Evolutionary conservation across 2,797 vertebrate species (phyloP).

Genomic region (Chanos chanos): DNA sequence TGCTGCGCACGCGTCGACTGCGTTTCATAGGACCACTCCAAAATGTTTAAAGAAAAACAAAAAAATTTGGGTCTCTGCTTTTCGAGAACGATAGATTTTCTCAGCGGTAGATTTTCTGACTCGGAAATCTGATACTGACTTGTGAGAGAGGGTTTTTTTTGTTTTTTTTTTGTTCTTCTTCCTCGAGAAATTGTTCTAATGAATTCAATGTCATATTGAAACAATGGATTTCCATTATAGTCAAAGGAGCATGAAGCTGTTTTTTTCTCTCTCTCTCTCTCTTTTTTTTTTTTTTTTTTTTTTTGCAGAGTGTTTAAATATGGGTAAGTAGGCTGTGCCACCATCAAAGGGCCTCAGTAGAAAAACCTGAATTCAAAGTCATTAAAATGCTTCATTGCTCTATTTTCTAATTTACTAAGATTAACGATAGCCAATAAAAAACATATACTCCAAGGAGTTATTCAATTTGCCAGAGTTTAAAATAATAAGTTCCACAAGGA

Average conservation of each 20-base stretch:
- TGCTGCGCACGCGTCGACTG: too few species aligned
- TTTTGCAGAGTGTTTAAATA: slow-evolving; percentile 45
- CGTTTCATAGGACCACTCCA: too few species aligned
- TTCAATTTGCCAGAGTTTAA: slow-evolving; percentile 63
- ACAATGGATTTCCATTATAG: slow-evolving; percentile 41
- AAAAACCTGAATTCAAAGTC: slow-evolving; percentile 60
- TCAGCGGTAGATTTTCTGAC: too few species aligned
- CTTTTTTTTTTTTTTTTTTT: too few species aligned
- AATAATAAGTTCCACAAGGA: slow-evolving; percentile 54
- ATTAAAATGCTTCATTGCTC: slow-evolving; percentile 66
- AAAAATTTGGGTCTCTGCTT: too few species aligned
- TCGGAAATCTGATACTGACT: too few species aligned
- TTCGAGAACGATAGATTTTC: too few species aligned
- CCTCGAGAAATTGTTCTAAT: slow-evolving; percentile 17
- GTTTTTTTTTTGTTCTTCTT: neutral
- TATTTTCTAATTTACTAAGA: slow-evolving; percentile 69
- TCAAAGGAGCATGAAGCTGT: slow-evolving; percentile 42
- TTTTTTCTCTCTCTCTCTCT: slow-evolving; percentile 42
- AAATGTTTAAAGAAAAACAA: too few species aligned
- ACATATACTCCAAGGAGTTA: slow-evolving; percentile 63
- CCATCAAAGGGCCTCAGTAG: slow-evolving; percentile 42
- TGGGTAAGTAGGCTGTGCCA: slow-evolving; percentile 39
- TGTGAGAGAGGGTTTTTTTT: too few species aligned
- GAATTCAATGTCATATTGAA: slow-evolving; percentile 39
- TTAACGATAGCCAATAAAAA: slow-evolving; percentile 65